phyloP scores from a whole-genome alignment of 2,797 vertebrate species.

The Choloepus didactylus region DNA sequence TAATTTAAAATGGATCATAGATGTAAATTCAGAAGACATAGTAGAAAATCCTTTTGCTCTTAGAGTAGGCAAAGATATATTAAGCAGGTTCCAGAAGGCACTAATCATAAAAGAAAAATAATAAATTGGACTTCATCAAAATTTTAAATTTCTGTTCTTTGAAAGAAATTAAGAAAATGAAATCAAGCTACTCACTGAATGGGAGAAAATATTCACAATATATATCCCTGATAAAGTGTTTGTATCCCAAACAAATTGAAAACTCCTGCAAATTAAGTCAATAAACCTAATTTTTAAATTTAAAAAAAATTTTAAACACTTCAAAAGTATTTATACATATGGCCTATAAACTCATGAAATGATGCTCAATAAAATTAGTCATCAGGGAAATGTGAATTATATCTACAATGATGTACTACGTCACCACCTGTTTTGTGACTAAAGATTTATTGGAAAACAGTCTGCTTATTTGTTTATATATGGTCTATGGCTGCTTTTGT shows the following conservation, averaged over 20 bases:
- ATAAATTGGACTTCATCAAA: neutral
- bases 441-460: neutral
- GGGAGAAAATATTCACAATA: neutral
- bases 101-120: neutral
- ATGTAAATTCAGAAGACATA: neutral
- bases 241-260: neutral
- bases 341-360: neutral
- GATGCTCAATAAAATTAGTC: neutral
- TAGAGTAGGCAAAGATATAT: neutral
- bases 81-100: neutral
- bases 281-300: neutral
- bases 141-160: neutral
- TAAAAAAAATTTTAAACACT: neutral
- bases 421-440: neutral
- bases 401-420: neutral
- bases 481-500: neutral
- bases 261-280: neutral
- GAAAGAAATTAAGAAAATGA: neutral
- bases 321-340: neutral
- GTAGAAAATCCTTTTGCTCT: neutral
- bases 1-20: neutral
- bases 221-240: too few relatives aligned
- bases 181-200: neutral
- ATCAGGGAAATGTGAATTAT: neutral
- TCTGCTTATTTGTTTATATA: neutral